Evolutionary conservation across 2,888 invertebrate species (phyloP), one percentile per base, ranked within the genome.

Genomic region (Nipponacmea schrenckii): DNA sequence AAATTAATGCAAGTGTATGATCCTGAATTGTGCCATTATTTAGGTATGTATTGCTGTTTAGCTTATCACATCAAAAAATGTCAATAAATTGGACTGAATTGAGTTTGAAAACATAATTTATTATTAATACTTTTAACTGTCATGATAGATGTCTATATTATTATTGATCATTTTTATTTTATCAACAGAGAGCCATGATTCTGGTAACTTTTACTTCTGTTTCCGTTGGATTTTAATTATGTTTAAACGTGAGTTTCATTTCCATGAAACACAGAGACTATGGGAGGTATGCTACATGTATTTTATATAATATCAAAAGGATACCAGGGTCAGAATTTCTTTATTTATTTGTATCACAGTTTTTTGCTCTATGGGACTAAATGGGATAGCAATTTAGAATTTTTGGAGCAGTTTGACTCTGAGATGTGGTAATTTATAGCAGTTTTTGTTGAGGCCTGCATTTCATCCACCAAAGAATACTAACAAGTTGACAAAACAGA

Each of bases 181-280:
- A n/a, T 44, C 69, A 67, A 63, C 85, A 88, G 88, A 87, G 78
- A 92, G 92, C 74, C 94, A 96, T 86, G 96, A 97, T 81, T 94
- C 94, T 1, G 96, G 95, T 7, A 98, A 98, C 88, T 96, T 99
- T 95, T 98, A 96, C 90, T 99, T 99, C 90, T 97, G 97, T 89
- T 99, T 99, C 91, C 94, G 98, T 14, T 99, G 98, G 98, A 92
- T 98, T 44, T 91, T 99, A 15, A 96, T 98, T 12, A 93, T 96
- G 90, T 98, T 97, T 89, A 99, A 98, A 89, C 90, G 98, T 77
- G 98, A 99, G 90, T 95, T 98, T 87, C 92, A 93, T 27, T 94
- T 95, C 74, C 79, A 82, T 66, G 96, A 97, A 86, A 94, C 96
- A 68, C 93, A 96, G 92, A 92, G 94, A 86, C 90, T 98, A 75